These are phyloP conservation scores for Stenchaetothrips biformis DNA, from an alignment of 2,888 invertebrate genomes.

Conservation along the genomic window DNA sequence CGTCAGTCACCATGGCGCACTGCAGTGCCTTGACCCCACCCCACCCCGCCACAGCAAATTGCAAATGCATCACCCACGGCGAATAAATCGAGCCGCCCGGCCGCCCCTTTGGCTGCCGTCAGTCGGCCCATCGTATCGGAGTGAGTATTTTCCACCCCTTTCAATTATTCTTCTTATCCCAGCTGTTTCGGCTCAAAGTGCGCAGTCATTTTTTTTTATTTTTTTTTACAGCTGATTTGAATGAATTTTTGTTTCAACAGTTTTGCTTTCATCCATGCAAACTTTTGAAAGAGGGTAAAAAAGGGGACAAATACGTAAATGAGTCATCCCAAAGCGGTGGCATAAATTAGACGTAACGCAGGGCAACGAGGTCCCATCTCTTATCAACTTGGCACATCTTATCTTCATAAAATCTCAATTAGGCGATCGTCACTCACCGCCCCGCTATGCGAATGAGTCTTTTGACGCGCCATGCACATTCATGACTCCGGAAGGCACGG, in stretches of 20 bases:
- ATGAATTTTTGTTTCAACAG: neutral
- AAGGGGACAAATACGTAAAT: no score
- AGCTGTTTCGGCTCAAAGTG: neutral
- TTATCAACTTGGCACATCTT: neutral
- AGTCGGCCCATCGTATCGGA: neutral
- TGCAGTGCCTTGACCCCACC: no score
- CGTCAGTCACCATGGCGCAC: no score
- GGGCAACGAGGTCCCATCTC: no score
- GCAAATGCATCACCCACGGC: conserved; percentile 6
- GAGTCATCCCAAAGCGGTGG: neutral
- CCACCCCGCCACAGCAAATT: neutral
- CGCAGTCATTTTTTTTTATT: neutral
- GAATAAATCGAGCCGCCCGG: neutral
- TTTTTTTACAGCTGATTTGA: neutral
- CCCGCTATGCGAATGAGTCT: neutral
- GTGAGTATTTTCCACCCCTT: neutral
- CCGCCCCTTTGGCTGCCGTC: neutral
- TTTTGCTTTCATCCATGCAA: neutral
- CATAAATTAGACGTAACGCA: neutral
- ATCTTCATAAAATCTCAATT: conserved; percentile 25
- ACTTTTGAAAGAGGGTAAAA: no score
- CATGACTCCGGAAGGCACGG: neutral
- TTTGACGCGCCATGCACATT: neutral
- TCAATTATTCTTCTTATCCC: neutral
- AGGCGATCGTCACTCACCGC: neutral